Evolutionary conservation across 2,797 vertebrate genomes (phyloP).

Genomic region (Xyrichtys novacula): DNA sequence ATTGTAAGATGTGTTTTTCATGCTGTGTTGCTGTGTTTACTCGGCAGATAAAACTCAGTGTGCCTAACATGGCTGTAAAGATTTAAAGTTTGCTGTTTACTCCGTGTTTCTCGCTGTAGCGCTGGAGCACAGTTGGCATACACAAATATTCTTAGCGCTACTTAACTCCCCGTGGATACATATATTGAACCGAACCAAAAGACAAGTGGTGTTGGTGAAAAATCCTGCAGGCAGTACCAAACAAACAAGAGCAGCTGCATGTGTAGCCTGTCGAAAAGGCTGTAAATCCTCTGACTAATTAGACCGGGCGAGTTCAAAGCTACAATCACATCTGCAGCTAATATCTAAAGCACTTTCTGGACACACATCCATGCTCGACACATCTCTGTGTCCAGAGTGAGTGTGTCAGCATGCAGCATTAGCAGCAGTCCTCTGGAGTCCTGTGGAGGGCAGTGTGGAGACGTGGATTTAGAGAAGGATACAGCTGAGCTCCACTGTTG

Average conservation of each 20-base stretch:
- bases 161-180: conserved; percentile 53
- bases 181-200: conserved; percentile 43
- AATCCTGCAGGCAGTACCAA: conserved; percentile 31
- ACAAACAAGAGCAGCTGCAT: conserved; percentile 32
- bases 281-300: conserved; percentile 11
- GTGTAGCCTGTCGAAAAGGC: neutral
- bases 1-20: conserved; percentile 26
- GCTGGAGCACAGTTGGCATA: conserved; percentile 40
- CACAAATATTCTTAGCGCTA: conserved; percentile 52
- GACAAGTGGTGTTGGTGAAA: conserved; percentile 28
- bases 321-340: conserved; percentile 19
- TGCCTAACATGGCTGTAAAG: conserved; percentile 45
- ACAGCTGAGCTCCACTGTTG: conserved; percentile 50
- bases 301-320: conserved; percentile 9
- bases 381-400: conserved; percentile 6
- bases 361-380: neutral
- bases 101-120: conserved; percentile 23
- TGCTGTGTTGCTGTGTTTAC: conserved; percentile 39
- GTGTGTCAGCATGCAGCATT: conserved; percentile 14
- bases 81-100: conserved; percentile 60
- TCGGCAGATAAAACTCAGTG: conserved; percentile 32
- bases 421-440: conserved; percentile 39
- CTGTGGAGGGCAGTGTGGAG: conserved; percentile 81
- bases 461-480: conserved; percentile 48
- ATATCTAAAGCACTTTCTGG: conserved; percentile 12